phyloP scores from a whole-genome alignment of 2,113 vertebrate species.

The Grammomys surdaster region DNA sequence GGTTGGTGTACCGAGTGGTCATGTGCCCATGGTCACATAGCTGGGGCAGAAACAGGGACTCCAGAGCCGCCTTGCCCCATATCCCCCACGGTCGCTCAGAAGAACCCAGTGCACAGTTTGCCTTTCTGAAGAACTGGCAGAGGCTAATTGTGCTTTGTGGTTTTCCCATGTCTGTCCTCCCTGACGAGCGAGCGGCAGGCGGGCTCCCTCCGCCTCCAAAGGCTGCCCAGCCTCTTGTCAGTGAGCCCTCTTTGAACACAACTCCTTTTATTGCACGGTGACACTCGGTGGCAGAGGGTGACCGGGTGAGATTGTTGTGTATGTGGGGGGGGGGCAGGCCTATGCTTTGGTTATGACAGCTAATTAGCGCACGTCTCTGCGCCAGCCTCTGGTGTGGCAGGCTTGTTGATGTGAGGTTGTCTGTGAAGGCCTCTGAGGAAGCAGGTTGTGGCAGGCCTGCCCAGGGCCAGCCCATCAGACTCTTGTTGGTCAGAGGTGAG shows the following conservation, averaged over 20 bases:
- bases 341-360: conserved; percentile 68
- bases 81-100: rapidly evolving
- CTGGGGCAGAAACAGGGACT: neutral
- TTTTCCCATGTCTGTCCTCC: conserved; percentile 59
- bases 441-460: rapidly evolving
- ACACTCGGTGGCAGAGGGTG: conserved; percentile 75
- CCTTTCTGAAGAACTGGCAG: conserved; percentile 4
- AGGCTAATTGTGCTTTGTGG: conserved; percentile 71
- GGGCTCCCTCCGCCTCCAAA: conserved; percentile 26
- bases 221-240: conserved; percentile 64
- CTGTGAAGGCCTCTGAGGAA: neutral
- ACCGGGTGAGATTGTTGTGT: conserved; percentile 56
- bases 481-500: neutral
- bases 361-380: conserved; percentile 74
- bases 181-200: neutral
- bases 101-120: neutral
- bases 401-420: neutral
- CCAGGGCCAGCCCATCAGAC: no score
- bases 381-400: conserved; percentile 34
- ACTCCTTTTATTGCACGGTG: conserved; percentile 72
- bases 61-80: rapidly evolving
- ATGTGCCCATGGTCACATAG: neutral
- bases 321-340: conserved; percentile 40
- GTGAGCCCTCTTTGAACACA: conserved; percentile 72
- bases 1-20: neutral